A percentile compares a stretch with the other conserved stretches of the same genome.
These are phyloP conservation scores for Aphelocoma californica DNA, from an alignment of 2,797 vertebrate species.

Conservation along the genomic window DNA sequence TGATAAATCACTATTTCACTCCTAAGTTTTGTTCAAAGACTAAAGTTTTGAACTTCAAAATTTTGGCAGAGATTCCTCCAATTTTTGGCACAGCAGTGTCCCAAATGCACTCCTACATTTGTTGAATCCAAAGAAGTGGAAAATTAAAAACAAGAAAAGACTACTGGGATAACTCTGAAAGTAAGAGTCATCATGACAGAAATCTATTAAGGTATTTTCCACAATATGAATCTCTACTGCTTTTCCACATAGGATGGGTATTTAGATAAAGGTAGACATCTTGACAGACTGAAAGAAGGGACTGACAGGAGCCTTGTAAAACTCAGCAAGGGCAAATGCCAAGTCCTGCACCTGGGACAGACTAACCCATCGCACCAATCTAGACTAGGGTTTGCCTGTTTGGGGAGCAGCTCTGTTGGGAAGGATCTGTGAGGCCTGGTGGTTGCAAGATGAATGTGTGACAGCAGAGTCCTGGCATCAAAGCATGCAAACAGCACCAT, in stretches of 20 bases:
- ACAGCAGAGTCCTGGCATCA: background rate
- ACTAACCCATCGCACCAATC: background rate
- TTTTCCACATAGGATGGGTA: background rate
- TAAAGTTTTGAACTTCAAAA: background rate
- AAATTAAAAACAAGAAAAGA: background rate
- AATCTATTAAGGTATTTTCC: background rate
- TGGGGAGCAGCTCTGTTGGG: background rate
- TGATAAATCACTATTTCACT: background rate
- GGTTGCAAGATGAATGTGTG: background rate
- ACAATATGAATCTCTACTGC: background rate
- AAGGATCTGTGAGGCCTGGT: background rate
- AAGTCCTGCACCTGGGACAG: background rate
- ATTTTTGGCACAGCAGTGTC: background rate
- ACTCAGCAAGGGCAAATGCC: background rate
- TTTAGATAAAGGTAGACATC: background rate
- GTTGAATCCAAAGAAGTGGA: background rate
- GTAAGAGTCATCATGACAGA: background rate
- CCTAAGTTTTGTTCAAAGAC: background rate
- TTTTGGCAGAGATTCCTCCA: slow-evolving; percentile 6
- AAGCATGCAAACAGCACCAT: background rate
- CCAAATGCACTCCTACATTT: background rate
- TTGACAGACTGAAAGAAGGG: background rate
- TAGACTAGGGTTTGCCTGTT: background rate
- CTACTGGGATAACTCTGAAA: background rate
- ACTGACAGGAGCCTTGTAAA: background rate